Evolutionary conservation across 2,113 vertebrate genomes (phyloP), one percentile per base, ranked within the genome.

Genomic region (Hemicordylus capensis): DNA sequence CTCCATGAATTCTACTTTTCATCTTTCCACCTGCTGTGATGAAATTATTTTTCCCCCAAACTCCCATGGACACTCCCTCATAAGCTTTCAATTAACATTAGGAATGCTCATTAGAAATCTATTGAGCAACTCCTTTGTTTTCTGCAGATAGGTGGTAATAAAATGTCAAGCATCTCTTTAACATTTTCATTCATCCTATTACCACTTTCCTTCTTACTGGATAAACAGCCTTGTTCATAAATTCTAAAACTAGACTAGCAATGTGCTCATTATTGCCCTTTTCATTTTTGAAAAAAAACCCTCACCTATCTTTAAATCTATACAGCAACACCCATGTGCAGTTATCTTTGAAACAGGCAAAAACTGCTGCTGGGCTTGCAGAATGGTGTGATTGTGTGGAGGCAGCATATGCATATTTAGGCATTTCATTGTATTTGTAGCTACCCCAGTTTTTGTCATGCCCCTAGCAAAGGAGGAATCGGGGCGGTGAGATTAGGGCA

Each of bases 91-190:
- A 34, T 85, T 85, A 78, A 19, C 51, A 58, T 79, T 31, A 63
- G 66, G 56, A 61, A 85, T 85, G 76, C 76, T 85, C 34, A 22
- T 79, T 72, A 72, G 66, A 78, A 79, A 79, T 72, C 76, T 70
- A 79, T 85, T 85, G 76, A 79, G 54, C 54, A 14, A 48, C 66
- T 79, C 54, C 34, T 61, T 85, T 79, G 54, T 80, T 70, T 85
- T 78, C 37, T 4, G 42, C 42, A 39, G 76, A 73, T 63, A 46
- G 56, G 54, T 79, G 37, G 48, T 20, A 85, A 72, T 22, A 46
- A 73, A 85, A 79, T 79, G 74, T 80, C 84, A 85, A 80, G 84
- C 66, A 63, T 54, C 51, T 85, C 74, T 85, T 85, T 77, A 69
- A 77, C 67, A 58, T 69, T 58, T 85, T 39, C 17, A 51, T 85